Conservation (phyloP, 2,797 vertebrate species). For the Urocyon cinereoargenteus region DNA sequence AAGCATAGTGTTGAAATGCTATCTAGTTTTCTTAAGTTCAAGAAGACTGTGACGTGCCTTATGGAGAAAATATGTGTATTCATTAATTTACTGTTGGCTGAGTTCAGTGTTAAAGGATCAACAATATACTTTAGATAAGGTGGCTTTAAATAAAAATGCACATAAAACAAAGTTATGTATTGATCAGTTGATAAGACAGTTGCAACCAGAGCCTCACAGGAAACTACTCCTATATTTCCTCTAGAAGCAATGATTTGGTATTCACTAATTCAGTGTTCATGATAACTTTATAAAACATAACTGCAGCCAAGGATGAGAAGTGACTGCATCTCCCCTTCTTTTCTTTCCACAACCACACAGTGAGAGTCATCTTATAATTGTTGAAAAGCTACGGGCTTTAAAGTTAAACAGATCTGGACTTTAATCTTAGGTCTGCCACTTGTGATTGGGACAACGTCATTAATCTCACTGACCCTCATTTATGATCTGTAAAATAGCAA, state of each 20-base stretch:
- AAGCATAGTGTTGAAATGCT: neutral
- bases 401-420: neutral
- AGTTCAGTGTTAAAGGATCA: neutral
- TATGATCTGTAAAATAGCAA: neutral
- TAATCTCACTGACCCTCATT: conserved; percentile 30
- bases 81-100: neutral
- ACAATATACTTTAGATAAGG: neutral
- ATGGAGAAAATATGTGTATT: neutral
- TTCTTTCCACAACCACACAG: neutral
- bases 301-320: neutral
- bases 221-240: neutral
- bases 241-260: neutral
- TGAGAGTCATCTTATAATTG: neutral
- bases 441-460: neutral
- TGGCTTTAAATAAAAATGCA: neutral
- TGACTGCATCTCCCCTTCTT: neutral
- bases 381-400: neutral
- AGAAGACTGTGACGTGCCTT: neutral
- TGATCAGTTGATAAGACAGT: neutral
- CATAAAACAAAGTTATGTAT: neutral
- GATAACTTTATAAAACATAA: neutral
- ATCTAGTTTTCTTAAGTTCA: neutral
- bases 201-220: neutral
- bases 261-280: neutral
- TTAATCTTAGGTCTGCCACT: conserved; percentile 14